A percentile compares a stretch with the other conserved stretches of the same genome.
Conservation (phyloP, 1,140 invertebrate genomes). For the Anthonomus grandis region DNA sequence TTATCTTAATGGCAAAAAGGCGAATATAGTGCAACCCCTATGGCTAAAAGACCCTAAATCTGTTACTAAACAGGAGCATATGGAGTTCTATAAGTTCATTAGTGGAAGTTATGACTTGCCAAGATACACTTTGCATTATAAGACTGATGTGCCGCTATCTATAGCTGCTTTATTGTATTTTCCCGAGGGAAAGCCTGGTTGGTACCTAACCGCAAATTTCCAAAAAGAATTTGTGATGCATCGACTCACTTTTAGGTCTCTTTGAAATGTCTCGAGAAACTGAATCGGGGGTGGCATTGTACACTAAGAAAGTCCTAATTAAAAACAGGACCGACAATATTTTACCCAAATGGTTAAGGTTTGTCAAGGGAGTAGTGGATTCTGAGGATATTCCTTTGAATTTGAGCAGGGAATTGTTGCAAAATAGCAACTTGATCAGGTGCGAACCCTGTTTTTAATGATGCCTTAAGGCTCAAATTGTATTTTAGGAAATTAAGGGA, state of each 20-base stretch:
- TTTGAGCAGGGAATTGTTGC: conserved; percentile 90
- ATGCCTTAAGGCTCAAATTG: neutral
- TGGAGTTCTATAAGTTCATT: conserved; percentile 88
- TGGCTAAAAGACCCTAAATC: conserved; percentile 92
- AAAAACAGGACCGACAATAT: conserved; percentile 88
- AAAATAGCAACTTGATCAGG: conserved; percentile 89
- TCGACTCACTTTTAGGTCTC: conserved; percentile 57
- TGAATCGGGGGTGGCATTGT: conserved; percentile 79
- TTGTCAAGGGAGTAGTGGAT: conserved; percentile 95
- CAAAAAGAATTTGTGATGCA: too few species aligned
- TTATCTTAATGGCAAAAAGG: conserved; percentile 80
- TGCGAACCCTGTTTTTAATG: conserved; percentile 48
- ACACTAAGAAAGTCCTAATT: conserved; percentile 86
- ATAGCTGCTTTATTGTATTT: conserved; percentile 90
- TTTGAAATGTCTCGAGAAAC: conserved; percentile 88
- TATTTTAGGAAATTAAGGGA: conserved; percentile 74
- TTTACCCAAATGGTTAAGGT: conserved; percentile 91
- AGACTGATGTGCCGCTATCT: conserved; percentile 86
- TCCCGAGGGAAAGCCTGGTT: conserved; percentile 82
- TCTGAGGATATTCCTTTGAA: conserved; percentile 98
- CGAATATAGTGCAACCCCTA: conserved; percentile 67
- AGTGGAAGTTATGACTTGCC: conserved; percentile 82
- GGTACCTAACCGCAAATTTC: too few species aligned
- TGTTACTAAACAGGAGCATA: conserved; percentile 80
- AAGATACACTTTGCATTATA: conserved; percentile 79